A percentile compares a stretch with the other conserved stretches of the same genome.
Evolutionary conservation across 2,113 vertebrate species (phyloP).

Genomic region (Hystrix cristata): DNA sequence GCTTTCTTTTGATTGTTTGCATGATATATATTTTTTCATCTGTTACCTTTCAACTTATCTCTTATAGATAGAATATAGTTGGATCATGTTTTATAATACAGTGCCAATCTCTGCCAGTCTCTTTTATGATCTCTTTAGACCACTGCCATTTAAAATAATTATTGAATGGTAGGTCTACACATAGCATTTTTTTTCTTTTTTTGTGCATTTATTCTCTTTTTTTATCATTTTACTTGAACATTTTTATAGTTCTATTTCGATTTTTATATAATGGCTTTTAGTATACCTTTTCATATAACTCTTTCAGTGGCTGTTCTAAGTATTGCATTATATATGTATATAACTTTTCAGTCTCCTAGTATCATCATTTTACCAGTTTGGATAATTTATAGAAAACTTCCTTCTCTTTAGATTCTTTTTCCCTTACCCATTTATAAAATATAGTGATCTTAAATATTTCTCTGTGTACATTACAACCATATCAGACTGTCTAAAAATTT

Average conservation of each 20-base stretch:
- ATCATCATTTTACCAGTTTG: background rate
- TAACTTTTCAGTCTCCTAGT: background rate
- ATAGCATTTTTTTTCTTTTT: background rate
- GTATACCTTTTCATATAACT: background rate
- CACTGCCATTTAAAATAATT: background rate
- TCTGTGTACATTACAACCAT: background rate
- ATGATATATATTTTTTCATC: background rate
- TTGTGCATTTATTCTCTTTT: background rate
- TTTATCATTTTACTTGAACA: background rate
- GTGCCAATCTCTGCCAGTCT: background rate
- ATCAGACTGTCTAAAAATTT: background rate
- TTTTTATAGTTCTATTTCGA: background rate
- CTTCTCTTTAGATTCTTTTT: background rate
- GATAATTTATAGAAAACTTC: background rate
- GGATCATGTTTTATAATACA: background rate
- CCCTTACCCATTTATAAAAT: background rate
- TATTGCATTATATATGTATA: background rate
- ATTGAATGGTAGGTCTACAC: background rate
- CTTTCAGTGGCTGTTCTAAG: background rate
- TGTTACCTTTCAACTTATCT: background rate
- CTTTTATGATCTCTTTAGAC: background rate
- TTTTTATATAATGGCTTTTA: background rate
- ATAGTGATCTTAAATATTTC: background rate
- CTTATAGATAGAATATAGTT: background rate
- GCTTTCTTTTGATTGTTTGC: background rate